Base-by-base conservation (phyloP, 2,888 invertebrate genomes). In the Geotrupes spiniger region DNA sequence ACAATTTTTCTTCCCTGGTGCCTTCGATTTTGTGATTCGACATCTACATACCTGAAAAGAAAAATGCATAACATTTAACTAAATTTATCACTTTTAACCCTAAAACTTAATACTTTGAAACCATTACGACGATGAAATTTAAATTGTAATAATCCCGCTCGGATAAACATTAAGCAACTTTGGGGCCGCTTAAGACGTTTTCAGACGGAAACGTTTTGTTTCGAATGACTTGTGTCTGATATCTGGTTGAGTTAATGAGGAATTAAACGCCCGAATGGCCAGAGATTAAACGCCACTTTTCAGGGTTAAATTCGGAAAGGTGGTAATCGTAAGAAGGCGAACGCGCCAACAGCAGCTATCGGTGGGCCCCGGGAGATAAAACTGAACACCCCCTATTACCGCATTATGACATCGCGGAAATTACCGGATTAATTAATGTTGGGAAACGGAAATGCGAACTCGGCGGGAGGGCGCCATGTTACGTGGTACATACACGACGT, bases 331-430 rank as follows among this genome's bases (percentile, higher is more conserved):
- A 15, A 15, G 33, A 33, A 15, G 33, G 33, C 9, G 11, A 33
- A 33, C 33, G 6, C 33, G 33, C 33, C 33, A 33, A 33, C 33
- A 33, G 33, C 14, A 41, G 52, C 46, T 27, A 40, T 54, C 48
- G 21, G 21, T 21, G 21, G 21, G 21, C 3, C 21, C 21, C 6
- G 4, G 40, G 43, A 54, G 54, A 50, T 54, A 54, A 52, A 49
- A 46, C 49, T 52, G 52, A 54, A 46, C 48, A 44, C 51, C 21
- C 49, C 43, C 54, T 54, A 60, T 59, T 60, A 61, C 59, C 60
- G 57, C 58, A 58, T 60, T 59, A 62, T 61, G 62, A 62, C 61
- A 59, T 55, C 46, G 53, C 52, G 62, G 59, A 42, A 42, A 42
- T 42, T 42, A 28, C 31, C 31, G 42, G 42, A 42, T 42, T 42